These are phyloP conservation scores for Australoheros facetus DNA, from an alignment of 2,797 vertebrate genomes.

Conservation along the genomic window DNA sequence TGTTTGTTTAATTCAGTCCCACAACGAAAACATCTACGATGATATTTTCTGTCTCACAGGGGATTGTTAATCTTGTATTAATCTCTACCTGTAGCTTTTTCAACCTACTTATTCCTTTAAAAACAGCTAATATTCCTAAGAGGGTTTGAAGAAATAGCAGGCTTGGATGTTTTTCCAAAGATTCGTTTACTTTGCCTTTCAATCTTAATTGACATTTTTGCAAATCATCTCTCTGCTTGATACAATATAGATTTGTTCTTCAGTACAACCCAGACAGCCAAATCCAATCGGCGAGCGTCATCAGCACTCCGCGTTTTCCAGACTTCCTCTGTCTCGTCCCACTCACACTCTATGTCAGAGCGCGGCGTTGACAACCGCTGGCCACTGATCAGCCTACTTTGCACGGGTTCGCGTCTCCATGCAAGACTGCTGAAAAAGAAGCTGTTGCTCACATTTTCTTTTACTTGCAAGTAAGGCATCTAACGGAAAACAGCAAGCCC, in stretches of 20 bases:
- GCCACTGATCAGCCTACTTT: constrained; percentile 77
- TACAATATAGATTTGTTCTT: constrained; percentile 22
- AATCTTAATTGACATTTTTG: constrained; percentile 14
- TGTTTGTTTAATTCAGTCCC: background rate
- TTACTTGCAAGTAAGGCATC: constrained; percentile 43
- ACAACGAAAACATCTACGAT: background rate
- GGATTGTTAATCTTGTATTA: background rate
- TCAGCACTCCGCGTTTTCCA: constrained; percentile 76
- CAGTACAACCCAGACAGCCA: constrained; percentile 32
- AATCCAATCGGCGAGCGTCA: constrained; percentile 43
- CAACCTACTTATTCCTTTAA: background rate
- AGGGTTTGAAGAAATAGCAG: constrained; percentile 11
- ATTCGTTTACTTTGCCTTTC: constrained; percentile 20
- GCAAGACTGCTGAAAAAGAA: constrained; percentile 67
- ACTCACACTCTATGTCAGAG: constrained; percentile 70
- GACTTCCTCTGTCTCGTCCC: constrained; percentile 72
- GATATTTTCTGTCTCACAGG: background rate
- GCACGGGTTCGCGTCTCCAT: constrained; percentile 73
- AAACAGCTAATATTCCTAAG: background rate
- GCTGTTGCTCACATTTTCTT: constrained; percentile 40
- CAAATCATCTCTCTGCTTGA: constrained; percentile 44
- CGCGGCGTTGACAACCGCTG: constrained; percentile 78
- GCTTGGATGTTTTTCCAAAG: background rate
- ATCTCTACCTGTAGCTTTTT: background rate
- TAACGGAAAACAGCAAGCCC: background rate